Evolutionary conservation across 2,113 vertebrate genomes (phyloP).

Genomic region (Tachysurus vachellii): DNA sequence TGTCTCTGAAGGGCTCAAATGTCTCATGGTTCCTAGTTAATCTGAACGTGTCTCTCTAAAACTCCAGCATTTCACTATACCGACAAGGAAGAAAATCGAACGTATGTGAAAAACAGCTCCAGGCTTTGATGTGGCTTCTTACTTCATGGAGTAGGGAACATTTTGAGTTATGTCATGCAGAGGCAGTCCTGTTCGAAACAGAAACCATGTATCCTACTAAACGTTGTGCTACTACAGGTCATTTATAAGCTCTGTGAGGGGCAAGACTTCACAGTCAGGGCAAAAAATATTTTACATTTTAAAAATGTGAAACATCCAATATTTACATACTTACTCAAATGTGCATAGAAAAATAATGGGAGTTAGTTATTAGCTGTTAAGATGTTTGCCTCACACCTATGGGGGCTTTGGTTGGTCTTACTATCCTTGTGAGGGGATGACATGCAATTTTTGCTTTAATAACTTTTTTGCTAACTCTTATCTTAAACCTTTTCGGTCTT

Average conservation of each 20-base stretch:
- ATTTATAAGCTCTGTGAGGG: not conserved
- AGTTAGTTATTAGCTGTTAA: not conserved
- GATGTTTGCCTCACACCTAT: too few relatives aligned
- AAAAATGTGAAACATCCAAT: not conserved
- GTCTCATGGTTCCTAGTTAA: not conserved
- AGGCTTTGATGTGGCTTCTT: not conserved
- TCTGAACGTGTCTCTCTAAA: not conserved
- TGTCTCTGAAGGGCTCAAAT: not conserved
- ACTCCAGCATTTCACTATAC: not conserved
- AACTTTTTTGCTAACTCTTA: too few relatives aligned
- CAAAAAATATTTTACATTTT: too few relatives aligned
- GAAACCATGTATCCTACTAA: conserved; percentile 4
- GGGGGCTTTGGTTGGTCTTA: not conserved
- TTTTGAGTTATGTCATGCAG: conserved; percentile 17
- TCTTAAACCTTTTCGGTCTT: too few relatives aligned
- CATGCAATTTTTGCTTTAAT: too few relatives aligned
- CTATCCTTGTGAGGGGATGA: too few relatives aligned
- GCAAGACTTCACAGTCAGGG: not conserved
- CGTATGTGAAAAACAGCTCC: not conserved
- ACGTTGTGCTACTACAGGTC: not conserved
- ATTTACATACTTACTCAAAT: not conserved
- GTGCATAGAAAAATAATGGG: not conserved
- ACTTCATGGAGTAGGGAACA: not conserved
- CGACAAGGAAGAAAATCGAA: not conserved
- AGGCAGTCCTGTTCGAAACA: not conserved